Evolutionary conservation across 2,888 invertebrate species (phyloP).

Genomic region (Cyaniris semiargus): DNA sequence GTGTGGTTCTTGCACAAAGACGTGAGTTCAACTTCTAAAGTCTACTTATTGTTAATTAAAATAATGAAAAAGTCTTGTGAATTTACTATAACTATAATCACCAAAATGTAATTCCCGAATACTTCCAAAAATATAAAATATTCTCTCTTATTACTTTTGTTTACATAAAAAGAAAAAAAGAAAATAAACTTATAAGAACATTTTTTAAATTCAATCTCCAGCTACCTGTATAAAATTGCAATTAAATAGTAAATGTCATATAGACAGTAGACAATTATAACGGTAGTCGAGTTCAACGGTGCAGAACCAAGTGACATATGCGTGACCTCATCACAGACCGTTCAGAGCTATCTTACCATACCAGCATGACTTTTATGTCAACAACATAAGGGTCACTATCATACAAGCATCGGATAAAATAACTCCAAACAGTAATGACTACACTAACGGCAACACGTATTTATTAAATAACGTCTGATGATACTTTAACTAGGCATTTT

Average conservation of each 20-base stretch:
- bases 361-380: not conserved
- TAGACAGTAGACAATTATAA: constrained; percentile 39
- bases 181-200: not conserved
- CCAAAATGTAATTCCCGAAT: no score
- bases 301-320: constrained; percentile 59
- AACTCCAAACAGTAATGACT: constrained; percentile 41
- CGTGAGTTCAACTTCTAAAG: no score
- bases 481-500: not conserved
- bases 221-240: not conserved
- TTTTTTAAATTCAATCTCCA: not conserved
- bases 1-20: no score
- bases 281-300: constrained; percentile 47
- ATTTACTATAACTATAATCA: no score
- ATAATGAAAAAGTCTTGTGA: no score
- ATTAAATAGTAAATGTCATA: constrained; percentile 10
- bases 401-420: not conserved
- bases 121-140: no score
- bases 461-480: constrained; percentile 8
- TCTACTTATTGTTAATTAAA: no score
- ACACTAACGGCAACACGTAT: constrained; percentile 50
- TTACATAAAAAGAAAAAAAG: no score
- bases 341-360: not conserved
- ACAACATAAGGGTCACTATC: not conserved
- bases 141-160: no score
- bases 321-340: constrained; percentile 46